Evolutionary conservation across 2,797 vertebrate species (phyloP).

Genomic region (Falco novaeseelandiae): DNA sequence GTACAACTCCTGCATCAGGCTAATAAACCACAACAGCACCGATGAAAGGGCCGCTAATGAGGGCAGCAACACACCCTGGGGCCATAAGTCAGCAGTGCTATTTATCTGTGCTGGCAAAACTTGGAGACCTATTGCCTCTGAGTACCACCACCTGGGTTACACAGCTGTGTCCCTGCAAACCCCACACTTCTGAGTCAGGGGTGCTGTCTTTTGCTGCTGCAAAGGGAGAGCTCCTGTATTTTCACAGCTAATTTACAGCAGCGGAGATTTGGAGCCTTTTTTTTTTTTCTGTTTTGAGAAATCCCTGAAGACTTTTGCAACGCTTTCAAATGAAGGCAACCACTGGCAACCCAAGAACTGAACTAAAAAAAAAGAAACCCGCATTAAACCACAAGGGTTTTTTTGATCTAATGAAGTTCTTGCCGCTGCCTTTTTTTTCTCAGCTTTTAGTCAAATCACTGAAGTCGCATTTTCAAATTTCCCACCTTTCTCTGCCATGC

Average conservation of each 20-base stretch:
- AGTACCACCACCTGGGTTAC: neutral
- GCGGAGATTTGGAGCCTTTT: neutral
- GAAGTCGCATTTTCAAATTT: neutral
- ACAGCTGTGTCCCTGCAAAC: neutral
- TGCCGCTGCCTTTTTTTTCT: neutral
- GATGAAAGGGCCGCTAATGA: neutral
- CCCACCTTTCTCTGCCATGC: neutral
- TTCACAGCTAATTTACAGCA: neutral
- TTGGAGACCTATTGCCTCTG: neutral
- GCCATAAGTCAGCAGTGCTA: neutral
- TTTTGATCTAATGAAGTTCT: neutral
- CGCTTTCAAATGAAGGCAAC: neutral
- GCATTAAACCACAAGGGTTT: neutral
- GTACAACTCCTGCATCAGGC: neutral
- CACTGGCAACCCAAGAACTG: neutral
- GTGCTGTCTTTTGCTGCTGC: neutral
- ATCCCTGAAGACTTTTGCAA: neutral
- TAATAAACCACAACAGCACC: rapidly evolving
- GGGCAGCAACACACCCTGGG: neutral
- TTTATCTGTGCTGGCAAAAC: neutral
- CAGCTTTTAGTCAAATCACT: neutral
- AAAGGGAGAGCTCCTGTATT: neutral
- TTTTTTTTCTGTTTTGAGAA: neutral
- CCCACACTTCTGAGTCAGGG: neutral
- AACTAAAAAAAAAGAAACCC: neutral